Conservation (phyloP, 2,113 vertebrate genomes). For the Heterotilapia buettikoferi region DNA sequence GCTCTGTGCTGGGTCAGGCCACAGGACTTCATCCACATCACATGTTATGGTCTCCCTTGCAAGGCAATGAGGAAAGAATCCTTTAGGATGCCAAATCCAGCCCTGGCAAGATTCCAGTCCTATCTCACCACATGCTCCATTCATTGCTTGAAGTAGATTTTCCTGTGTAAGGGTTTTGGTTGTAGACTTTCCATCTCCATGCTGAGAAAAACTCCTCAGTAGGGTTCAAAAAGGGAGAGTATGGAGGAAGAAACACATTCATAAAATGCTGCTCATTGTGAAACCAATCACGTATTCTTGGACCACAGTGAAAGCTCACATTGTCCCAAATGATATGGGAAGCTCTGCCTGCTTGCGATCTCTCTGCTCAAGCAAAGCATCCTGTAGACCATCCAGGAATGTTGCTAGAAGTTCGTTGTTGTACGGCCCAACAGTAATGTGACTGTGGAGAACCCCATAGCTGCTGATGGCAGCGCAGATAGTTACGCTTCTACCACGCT, state of each 20-base stretch:
- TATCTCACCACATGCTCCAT: background rate
- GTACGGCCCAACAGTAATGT: background rate
- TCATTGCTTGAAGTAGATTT: background rate
- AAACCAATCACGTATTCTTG: background rate
- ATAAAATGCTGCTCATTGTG: background rate
- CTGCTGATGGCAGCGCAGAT: background rate
- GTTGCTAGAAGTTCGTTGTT: background rate
- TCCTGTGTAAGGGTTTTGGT: background rate
- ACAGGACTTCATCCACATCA: background rate
- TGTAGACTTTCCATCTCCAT: background rate
- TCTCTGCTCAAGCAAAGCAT: background rate
- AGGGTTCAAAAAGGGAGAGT: background rate
- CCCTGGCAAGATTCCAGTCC: background rate
- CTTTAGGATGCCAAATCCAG: background rate
- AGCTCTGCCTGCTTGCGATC: background rate
- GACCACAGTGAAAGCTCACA: fast-evolving
- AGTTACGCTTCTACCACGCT: no score
- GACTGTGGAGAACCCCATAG: fast-evolving
- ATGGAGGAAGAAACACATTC: background rate
- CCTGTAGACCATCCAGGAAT: fast-evolving
- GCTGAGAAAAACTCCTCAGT: background rate
- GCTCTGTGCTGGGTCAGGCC: fast-evolving
- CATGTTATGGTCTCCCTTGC: fast-evolving
- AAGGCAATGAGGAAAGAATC: fast-evolving
- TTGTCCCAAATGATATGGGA: background rate